Conservation (phyloP, 2,797 vertebrate species). For the Tokudaia muenninki region DNA sequence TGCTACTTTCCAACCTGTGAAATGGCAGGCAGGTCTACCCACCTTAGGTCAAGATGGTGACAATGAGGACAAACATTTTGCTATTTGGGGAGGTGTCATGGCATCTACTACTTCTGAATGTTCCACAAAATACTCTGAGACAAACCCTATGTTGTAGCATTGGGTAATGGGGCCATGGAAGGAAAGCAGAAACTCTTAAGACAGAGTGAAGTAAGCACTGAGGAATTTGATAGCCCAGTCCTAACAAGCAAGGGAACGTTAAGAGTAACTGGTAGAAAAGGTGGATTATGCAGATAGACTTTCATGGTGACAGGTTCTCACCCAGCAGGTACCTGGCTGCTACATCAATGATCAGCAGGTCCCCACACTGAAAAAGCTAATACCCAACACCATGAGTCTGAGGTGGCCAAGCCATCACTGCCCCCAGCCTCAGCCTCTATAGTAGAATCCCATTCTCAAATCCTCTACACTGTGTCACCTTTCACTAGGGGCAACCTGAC, state of each 20-base stretch:
- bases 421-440: background rate
- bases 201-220: background rate
- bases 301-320: background rate
- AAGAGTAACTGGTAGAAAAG: rapidly evolving
- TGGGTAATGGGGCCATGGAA: background rate
- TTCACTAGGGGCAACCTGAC: background rate
- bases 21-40: background rate
- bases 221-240: background rate
- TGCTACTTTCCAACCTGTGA: background rate
- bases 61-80: background rate
- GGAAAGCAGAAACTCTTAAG: background rate
- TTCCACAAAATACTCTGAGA: background rate
- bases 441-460: background rate
- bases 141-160: background rate
- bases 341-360: background rate
- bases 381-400: background rate
- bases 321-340: background rate
- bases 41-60: too few species aligned
- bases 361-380: background rate
- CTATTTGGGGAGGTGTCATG: background rate
- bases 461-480: background rate
- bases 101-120: too few species aligned
- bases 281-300: background rate
- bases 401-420: background rate
- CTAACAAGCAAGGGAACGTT: background rate